Base-by-base conservation (phyloP, 2,797 vertebrate genomes). In the Balearica regulorum region DNA sequence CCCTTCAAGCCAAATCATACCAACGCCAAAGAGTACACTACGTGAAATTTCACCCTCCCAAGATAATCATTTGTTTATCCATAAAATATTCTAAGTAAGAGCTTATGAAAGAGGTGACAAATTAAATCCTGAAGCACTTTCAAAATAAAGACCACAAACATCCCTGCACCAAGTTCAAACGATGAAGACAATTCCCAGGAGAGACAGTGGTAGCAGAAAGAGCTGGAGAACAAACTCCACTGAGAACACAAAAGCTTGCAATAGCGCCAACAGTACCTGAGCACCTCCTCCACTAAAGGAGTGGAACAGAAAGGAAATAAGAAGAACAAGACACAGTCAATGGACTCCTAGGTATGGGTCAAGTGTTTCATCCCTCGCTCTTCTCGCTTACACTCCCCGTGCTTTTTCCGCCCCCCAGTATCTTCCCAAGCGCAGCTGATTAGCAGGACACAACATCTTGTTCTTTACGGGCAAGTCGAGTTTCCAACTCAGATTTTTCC, bases 391-490 rank as follows among this genome's bases (percentile, higher is more conserved):
- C 18, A 12, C 18, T 10, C 46, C 18, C 51, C 51, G 28, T 53
- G 51, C 51, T 53, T 53, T 28, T 26, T 29, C 29, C 54, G 37
- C 17, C 10, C 3, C 24, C 4, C 13, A 44, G 26, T 25, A 44
- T 35, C 48, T 33, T 79, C 49, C 33, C 35, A 60, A 43, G 57
- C 2, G 0, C 43, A 57, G 33, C 13, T 24, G 48, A 66, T 53
- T 15, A 80, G 25, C 37, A 76, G 51, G 26, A 62, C 18, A 44
- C 1, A 1, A 29, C 48, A 31, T 24, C 15, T 65, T 65, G 19
- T 41, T 71, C 35, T 31, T 60, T 20, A 70, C 12, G 19, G 13
- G 19, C 0, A 0, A 76, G 22, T 13, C 5, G 0, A 16, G 21
- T 31, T 66, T 81, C 70, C 58, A 85, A 46, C 37, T 66, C 24